Conservation (phyloP, 2,113 vertebrate species). For the Psittacula cyanocephala region DNA sequence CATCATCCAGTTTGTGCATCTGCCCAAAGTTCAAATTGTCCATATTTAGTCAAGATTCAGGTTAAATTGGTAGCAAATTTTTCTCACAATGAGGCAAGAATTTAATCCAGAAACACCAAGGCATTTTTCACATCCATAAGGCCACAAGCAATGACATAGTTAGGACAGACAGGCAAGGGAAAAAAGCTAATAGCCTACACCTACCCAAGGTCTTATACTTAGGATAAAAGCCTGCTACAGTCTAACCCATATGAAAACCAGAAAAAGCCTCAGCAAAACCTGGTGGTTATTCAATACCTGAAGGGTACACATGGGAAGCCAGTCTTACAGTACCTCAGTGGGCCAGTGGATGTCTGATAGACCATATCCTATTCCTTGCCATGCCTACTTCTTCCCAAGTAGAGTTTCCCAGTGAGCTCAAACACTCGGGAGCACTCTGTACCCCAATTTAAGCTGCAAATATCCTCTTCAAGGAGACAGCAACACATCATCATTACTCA, state of each 20-base stretch:
- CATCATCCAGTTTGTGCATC: background rate
- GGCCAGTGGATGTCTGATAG: background rate
- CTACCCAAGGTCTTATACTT: background rate
- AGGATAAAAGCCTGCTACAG: background rate
- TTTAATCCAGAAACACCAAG: background rate
- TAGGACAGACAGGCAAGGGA: background rate
- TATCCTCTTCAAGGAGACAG: background rate
- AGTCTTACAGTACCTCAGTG: background rate
- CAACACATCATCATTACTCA: rapidly evolving
- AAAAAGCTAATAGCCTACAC: background rate
- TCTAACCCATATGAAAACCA: background rate
- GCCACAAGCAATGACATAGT: background rate
- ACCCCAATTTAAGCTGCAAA: background rate
- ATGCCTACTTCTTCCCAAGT: background rate
- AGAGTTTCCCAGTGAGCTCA: background rate
- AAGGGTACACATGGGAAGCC: background rate
- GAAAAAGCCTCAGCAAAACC: background rate
- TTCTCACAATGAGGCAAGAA: background rate
- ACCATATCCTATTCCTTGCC: background rate
- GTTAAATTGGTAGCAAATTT: background rate
- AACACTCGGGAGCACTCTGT: background rate
- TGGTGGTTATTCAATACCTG: background rate
- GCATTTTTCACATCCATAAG: background rate
- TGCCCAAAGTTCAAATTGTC: background rate
- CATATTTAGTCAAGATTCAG: background rate